Conservation (phyloP, 2,113 vertebrate species). For the Oryzias celebensis region DNA sequence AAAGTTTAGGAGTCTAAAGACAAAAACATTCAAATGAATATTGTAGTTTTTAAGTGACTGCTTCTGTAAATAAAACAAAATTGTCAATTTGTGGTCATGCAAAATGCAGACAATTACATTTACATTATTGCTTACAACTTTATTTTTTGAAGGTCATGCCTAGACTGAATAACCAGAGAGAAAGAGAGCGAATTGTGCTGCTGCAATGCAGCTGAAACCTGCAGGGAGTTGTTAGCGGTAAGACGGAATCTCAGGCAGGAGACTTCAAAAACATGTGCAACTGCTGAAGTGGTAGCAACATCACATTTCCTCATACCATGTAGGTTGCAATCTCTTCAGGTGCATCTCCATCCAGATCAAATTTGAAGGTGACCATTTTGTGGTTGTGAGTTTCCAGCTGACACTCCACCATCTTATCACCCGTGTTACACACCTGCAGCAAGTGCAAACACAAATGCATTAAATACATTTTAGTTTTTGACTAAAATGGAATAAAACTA, state of each 20-base stretch:
- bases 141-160: no score
- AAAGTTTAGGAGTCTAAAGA: background rate
- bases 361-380: constrained; percentile 99
- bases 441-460: background rate
- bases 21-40: background rate
- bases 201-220: constrained; percentile 61
- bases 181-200: constrained; percentile 12
- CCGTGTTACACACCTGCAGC: constrained; percentile 90
- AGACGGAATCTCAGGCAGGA: constrained; percentile 1
- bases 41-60: background rate
- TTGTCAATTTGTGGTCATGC: no score
- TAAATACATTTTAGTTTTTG: background rate
- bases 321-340: constrained; percentile 97
- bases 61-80: background rate
- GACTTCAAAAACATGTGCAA: constrained; percentile 9
- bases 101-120: no score
- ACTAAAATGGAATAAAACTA: background rate
- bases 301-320: constrained; percentile 81
- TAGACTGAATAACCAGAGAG: background rate
- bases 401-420: constrained; percentile 99
- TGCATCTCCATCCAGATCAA: constrained; percentile 94
- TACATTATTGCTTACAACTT: no score
- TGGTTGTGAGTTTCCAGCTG: constrained; percentile 98
- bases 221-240: constrained; percentile 16
- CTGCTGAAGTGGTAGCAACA: background rate